Evolutionary conservation across 2,113 vertebrate species (phyloP).

Genomic region (Rostratula benghalensis): DNA sequence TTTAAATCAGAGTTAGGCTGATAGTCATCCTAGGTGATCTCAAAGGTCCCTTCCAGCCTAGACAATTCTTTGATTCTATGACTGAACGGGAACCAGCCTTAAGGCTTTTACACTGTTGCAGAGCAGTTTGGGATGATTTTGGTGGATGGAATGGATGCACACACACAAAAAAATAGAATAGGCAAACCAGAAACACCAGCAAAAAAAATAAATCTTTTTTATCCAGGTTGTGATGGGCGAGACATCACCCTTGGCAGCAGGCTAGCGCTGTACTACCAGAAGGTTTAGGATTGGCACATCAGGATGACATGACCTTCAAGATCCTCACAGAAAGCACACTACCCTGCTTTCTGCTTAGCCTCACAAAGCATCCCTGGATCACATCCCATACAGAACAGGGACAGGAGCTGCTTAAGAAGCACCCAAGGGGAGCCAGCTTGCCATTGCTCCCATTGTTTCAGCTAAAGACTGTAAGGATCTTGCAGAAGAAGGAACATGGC

Average conservation of each 20-base stretch:
- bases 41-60: too few species aligned
- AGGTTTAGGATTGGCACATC: neutral
- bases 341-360: neutral
- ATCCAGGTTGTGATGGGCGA: neutral
- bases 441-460: neutral
- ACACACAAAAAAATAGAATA: neutral
- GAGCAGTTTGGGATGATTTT: neutral
- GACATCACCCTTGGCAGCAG: neutral
- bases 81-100: neutral
- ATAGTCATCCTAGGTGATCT: too few species aligned
- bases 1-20: too few species aligned
- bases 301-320: neutral
- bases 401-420: neutral
- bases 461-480: neutral
- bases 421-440: neutral
- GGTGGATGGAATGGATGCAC: neutral
- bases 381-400: rapidly evolving
- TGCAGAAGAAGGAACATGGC: rapidly evolving
- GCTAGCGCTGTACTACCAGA: neutral
- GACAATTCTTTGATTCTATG: too few species aligned
- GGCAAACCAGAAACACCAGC: neutral
- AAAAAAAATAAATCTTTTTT: neutral
- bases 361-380: neutral
- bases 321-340: rapidly evolving
- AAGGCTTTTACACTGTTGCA: neutral